A percentile compares a stretch with the other conserved stretches of the same genome.
These are phyloP conservation scores for Damaliscus lunatus DNA, from an alignment of 2,113 vertebrate genomes.

Conservation along the genomic window DNA sequence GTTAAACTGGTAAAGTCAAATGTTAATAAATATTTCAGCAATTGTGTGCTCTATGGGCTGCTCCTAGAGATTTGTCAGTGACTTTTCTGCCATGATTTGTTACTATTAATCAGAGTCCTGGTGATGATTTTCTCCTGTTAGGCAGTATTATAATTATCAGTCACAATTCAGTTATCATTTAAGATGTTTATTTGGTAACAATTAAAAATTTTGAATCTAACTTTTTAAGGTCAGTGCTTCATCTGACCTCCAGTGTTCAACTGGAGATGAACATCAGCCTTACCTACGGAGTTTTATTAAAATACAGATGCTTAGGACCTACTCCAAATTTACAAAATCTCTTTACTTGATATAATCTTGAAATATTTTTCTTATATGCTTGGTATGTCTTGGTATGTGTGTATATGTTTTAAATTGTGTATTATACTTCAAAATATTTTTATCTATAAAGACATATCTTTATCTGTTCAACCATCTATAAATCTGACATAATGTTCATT, in stretches of 20 bases:
- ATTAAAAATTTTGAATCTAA: not conserved
- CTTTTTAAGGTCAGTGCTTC: not conserved
- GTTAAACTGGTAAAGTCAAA: not conserved
- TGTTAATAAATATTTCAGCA: not conserved
- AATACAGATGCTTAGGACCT: not conserved
- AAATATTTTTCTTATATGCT: not conserved
- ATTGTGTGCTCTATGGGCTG: no score
- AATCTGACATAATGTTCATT: not conserved
- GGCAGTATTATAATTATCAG: not conserved
- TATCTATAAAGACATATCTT: not conserved
- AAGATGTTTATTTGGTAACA: not conserved
- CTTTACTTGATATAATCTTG: not conserved
- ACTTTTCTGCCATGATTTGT: not conserved
- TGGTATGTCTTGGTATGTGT: not conserved
- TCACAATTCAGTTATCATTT: not conserved
- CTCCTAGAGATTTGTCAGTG: not conserved
- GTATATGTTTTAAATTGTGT: not conserved
- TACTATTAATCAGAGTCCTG: not conserved
- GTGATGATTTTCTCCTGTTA: not conserved
- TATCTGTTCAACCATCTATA: not conserved
- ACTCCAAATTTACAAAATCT: not conserved
- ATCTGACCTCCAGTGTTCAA: not conserved
- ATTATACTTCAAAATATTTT: not conserved
- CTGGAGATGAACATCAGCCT: not conserved
- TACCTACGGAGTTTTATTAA: not conserved